phyloP scores from a whole-genome alignment of 2,888 invertebrate species.

The Chymomyza amoena region DNA sequence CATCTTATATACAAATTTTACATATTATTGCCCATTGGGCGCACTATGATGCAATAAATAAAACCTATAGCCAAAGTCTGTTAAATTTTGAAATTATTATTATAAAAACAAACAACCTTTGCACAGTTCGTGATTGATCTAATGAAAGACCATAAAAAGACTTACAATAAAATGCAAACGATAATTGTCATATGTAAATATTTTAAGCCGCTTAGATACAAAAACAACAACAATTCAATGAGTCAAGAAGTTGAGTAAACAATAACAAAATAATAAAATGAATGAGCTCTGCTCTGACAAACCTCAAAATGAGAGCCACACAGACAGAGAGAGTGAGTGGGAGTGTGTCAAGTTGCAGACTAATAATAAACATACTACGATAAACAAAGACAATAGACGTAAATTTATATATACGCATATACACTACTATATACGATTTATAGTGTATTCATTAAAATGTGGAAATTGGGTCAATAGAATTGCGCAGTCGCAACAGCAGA shows the following conservation, averaged over 20 bases:
- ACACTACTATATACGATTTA: constrained; percentile 23
- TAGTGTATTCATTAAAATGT: not conserved
- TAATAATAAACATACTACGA: constrained; percentile 15
- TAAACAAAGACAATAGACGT: constrained; percentile 8
- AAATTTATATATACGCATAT: not conserved
- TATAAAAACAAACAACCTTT: not conserved
- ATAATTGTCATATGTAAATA: constrained; percentile 47
- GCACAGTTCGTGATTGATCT: constrained; percentile 5
- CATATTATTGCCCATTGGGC: not conserved
- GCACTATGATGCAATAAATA: constrained; percentile 28
- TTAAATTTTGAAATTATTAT: constrained; percentile 21
- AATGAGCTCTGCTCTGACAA: constrained; percentile 11
- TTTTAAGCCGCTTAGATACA: constrained; percentile 44
- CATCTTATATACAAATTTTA: not conserved
- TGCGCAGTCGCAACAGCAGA: constrained; percentile 48
- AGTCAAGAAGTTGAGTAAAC: constrained; percentile 33
- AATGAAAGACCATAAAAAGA: constrained; percentile 13
- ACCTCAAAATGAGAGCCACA: not conserved
- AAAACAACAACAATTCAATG: constrained; percentile 5
- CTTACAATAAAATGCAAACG: constrained; percentile 28
- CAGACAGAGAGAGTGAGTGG: not conserved
- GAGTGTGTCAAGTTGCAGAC: not conserved
- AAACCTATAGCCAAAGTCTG: not conserved
- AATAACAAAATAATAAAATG: constrained; percentile 27
- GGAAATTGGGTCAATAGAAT: constrained; percentile 62